Evolutionary conservation across 2,113 vertebrate genomes (phyloP).

Genomic region (Elgaria multicarinata): DNA sequence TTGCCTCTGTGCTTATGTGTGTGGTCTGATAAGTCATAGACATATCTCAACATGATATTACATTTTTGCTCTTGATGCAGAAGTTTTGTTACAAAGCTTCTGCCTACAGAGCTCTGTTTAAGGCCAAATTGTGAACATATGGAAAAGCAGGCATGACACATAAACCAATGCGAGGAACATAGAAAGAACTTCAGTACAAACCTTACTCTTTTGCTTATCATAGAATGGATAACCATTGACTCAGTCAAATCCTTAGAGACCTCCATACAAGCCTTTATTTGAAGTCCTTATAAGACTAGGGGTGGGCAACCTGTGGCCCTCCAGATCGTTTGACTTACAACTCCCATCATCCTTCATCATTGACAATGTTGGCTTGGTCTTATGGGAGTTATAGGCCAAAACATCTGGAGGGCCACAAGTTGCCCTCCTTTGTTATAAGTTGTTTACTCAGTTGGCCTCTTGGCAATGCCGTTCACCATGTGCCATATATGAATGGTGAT

Average conservation of each 20-base stretch:
- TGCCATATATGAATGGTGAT: not conserved
- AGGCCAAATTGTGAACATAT: conserved; percentile 13
- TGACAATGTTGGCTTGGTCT: too few relatives aligned
- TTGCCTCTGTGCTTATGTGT: not conserved
- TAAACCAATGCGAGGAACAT: not conserved
- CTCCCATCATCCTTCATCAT: too few relatives aligned
- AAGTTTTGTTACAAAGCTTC: conserved; percentile 40
- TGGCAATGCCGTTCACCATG: not conserved
- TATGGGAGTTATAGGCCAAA: too few relatives aligned
- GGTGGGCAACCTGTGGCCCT: too few relatives aligned
- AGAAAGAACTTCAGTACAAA: conserved; percentile 24
- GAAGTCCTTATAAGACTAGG: not conserved
- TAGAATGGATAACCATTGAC: conserved; percentile 3
- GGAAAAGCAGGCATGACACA: conserved; percentile 21
- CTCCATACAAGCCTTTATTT: not conserved
- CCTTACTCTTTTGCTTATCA: conserved; percentile 27
- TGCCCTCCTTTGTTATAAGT: too few relatives aligned
- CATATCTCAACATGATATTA: conserved; percentile 35
- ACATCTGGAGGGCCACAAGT: too few relatives aligned
- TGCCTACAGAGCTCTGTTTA: conserved; percentile 29
- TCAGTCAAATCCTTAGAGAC: not conserved
- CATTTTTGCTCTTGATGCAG: conserved; percentile 36
- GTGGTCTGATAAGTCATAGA: conserved; percentile 51
- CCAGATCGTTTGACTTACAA: too few relatives aligned
- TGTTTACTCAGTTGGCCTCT: not conserved